phyloP scores from a whole-genome alignment of 2,797 vertebrate species.

The Ispidina lecontei region DNA sequence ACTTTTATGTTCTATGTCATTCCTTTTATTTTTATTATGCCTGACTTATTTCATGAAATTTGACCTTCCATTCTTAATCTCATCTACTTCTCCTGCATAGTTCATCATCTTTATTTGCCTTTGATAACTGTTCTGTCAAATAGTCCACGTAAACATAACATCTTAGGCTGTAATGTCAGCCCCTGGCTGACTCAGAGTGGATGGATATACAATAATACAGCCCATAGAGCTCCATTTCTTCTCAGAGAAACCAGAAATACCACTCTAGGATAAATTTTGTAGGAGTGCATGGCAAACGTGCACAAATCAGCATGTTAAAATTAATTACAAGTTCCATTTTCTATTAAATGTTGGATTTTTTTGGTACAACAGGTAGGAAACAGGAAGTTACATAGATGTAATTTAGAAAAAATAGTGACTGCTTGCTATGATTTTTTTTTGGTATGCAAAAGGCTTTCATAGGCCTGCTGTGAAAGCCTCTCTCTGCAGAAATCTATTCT shows the following conservation, averaged over 20 bases:
- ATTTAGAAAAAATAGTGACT: neutral
- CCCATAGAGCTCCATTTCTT: neutral
- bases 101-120: conserved; percentile 37
- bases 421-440: neutral
- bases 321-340: neutral
- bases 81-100: conserved; percentile 45
- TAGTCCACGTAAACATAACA: neutral
- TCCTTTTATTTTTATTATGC: conserved; percentile 39
- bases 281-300: neutral
- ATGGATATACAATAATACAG: neutral
- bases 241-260: neutral
- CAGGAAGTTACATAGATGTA: neutral
- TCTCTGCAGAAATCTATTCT: conserved; percentile 8
- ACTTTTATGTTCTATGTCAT: conserved; percentile 1
- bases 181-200: neutral
- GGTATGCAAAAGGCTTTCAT: neutral
- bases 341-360: neutral
- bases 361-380: neutral
- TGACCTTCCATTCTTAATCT: conserved; percentile 69
- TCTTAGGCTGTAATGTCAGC: neutral
- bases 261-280: neutral
- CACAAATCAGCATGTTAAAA: neutral
- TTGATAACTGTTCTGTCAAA: conserved; percentile 1
- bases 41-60: conserved; percentile 45
- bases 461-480: conserved; percentile 5